Evolutionary conservation across 2,113 vertebrate genomes (phyloP), one percentile per base, ranked within the genome.

Genomic region (Pterophyllum scalare): DNA sequence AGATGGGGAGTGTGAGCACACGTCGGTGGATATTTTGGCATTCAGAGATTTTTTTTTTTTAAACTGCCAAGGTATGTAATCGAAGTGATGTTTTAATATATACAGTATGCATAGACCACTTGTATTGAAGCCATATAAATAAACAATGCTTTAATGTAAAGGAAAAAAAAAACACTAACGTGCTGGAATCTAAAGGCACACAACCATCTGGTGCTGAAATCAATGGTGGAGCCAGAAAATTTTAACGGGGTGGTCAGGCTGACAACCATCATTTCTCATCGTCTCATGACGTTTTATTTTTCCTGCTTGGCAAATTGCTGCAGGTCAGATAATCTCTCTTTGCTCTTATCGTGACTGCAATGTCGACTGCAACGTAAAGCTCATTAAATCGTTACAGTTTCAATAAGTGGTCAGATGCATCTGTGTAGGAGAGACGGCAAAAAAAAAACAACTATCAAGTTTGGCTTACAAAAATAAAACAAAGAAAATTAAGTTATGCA

Each of bases 41-140:
- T 26, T 15, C 12, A 54, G 59, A 87, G 65, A 78, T 74, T 82
- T 84, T 38, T 38, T 38, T 38, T 56, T 43, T 35, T 35, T 58
- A 78, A 86, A 65, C 31, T 8, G 24, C n/a, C 38, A 79, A 80
- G 56, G 54, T 75, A 77, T 80, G 40, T 77, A 24, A 67, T 54
- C 79, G 80, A 90, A 91, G 90, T 28, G 26, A 91, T 86, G 77
- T 90, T 88, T 89, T 90, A 82, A 87, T 90, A 91, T 89, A 89
- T 89, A 89, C 56, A 85, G n/a, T 85, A 79, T 60, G 78, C 70
- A 35, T 83, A 83, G 14, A 89, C 56, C 84, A 84, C 83, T 79
- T 83, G 74, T 88, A 82, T 38, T 64, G 59, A 86, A 86, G 78
- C 81, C 82, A 85, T 84, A 92, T 75, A 31, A 64, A 90, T 88